These are phyloP conservation scores for Agrypnia vestita DNA, from an alignment of 1,140 invertebrate species.

Conservation along the genomic window DNA sequence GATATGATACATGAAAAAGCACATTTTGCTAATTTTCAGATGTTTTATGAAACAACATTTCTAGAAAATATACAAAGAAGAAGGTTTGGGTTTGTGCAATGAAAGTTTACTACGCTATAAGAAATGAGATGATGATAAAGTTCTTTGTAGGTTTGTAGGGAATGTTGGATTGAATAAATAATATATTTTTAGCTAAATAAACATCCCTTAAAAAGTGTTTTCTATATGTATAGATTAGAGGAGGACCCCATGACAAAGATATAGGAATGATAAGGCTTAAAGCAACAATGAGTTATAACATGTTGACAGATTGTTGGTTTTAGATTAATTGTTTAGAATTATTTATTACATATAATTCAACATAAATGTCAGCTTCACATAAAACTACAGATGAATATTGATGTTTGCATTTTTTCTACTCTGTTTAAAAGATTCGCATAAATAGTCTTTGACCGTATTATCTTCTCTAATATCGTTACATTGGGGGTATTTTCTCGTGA, in stretches of 20 bases:
- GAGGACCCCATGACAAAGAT: not conserved
- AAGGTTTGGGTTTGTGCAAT: constrained; percentile 43
- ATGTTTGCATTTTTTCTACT: constrained; percentile 35
- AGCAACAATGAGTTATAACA: constrained; percentile 22
- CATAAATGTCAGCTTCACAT: constrained; percentile 46
- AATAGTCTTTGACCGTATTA: constrained; percentile 8
- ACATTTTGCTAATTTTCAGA: not conserved
- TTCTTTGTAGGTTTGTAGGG: constrained; percentile 6
- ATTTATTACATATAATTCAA: constrained; percentile 44
- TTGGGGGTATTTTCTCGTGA: constrained; percentile 3
- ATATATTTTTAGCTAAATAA: constrained; percentile 48
- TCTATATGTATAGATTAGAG: constrained; percentile 46
- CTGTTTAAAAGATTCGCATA: constrained; percentile 26
- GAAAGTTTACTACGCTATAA: not conserved
- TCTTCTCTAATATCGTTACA: not conserved
- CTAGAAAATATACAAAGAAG: constrained; percentile 12
- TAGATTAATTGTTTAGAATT: constrained; percentile 52
- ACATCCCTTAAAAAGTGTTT: constrained; percentile 41
- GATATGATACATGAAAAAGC: not conserved
- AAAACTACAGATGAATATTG: constrained; percentile 32
- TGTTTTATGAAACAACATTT: too few species aligned
- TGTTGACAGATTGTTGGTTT: constrained; percentile 46
- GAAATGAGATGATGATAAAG: not conserved
- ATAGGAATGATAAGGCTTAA: constrained; percentile 4
- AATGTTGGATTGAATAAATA: constrained; percentile 44